These are phyloP conservation scores for Rhinopomastus cyanomelas DNA, from an alignment of 2,113 vertebrate species.

Conservation along the genomic window DNA sequence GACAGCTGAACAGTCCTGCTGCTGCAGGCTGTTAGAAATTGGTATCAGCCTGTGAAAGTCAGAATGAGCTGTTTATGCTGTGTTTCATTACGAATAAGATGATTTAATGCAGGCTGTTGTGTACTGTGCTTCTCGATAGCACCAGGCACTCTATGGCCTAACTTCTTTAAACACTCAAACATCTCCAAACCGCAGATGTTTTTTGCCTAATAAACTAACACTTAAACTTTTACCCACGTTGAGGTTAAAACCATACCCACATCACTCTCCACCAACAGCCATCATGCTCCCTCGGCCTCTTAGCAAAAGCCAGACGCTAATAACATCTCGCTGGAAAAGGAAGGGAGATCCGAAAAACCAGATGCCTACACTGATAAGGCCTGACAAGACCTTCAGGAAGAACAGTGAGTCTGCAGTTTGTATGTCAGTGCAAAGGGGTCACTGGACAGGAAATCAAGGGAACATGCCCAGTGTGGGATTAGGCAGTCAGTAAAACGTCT, in stretches of 20 bases:
- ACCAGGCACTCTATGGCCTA: background rate
- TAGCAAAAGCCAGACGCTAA: constrained; percentile 36
- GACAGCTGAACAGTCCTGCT: background rate
- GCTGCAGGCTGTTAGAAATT: background rate
- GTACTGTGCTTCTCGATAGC: background rate
- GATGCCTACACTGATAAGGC: constrained; percentile 59
- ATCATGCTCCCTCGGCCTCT: background rate
- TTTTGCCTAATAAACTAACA: background rate
- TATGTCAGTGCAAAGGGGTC: constrained; percentile 45
- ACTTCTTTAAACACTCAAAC: background rate
- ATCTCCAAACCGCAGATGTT: background rate
- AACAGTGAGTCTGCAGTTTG: constrained; percentile 50
- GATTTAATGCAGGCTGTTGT: background rate
- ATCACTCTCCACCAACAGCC: background rate
- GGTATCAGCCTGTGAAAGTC: background rate
- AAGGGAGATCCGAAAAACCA: constrained; percentile 47
- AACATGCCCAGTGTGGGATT: constrained; percentile 38
- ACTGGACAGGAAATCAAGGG: constrained; percentile 58
- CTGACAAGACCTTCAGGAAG: constrained; percentile 60
- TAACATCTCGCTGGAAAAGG: constrained; percentile 44
- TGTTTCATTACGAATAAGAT: background rate
- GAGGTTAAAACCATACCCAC: constrained; percentile 33
- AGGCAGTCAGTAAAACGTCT: constrained; percentile 50
- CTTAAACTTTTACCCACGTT: background rate
- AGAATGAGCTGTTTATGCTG: background rate